phyloP scores from a whole-genome alignment of 2,888 invertebrate species.

The Dryomyza anilis region DNA sequence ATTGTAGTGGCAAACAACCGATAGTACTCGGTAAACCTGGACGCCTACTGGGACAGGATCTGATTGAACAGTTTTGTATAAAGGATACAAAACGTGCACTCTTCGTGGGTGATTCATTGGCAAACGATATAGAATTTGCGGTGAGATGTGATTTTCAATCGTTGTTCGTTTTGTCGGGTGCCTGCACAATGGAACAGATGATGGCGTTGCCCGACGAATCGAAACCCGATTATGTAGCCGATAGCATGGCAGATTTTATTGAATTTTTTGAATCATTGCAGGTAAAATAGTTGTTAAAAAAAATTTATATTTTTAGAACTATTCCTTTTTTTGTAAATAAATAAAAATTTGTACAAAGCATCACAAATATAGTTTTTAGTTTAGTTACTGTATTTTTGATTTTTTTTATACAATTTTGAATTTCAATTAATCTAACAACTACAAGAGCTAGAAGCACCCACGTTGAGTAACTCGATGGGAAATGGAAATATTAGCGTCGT shows the following conservation, averaged over 20 bases:
- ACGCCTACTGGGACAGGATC: slow-evolving; percentile 45
- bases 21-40: slow-evolving; percentile 60
- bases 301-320: too few species aligned
- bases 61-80: slow-evolving; percentile 56
- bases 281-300: background rate
- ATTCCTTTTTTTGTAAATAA: too few species aligned
- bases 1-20: slow-evolving; percentile 51
- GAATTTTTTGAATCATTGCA: slow-evolving; percentile 36
- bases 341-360: too few species aligned
- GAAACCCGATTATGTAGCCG: slow-evolving; percentile 43
- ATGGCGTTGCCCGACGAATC: slow-evolving; percentile 29
- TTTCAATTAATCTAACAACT: too few species aligned
- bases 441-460: too few species aligned
- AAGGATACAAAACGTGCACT: slow-evolving; percentile 69
- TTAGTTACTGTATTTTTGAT: too few species aligned
- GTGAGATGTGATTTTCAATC: slow-evolving; percentile 71
- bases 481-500: slow-evolving; percentile 35
- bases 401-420: too few species aligned
- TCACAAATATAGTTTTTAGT: too few species aligned
- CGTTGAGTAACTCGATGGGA: slow-evolving; percentile 29
- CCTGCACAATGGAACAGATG: slow-evolving; percentile 38
- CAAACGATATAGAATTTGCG: slow-evolving; percentile 78
- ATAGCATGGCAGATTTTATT: slow-evolving; percentile 41
- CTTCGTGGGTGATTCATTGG: slow-evolving; percentile 82
- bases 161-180: slow-evolving; percentile 69